phyloP scores from a whole-genome alignment of 2,888 invertebrate species.

The Blastobasis adustella region DNA sequence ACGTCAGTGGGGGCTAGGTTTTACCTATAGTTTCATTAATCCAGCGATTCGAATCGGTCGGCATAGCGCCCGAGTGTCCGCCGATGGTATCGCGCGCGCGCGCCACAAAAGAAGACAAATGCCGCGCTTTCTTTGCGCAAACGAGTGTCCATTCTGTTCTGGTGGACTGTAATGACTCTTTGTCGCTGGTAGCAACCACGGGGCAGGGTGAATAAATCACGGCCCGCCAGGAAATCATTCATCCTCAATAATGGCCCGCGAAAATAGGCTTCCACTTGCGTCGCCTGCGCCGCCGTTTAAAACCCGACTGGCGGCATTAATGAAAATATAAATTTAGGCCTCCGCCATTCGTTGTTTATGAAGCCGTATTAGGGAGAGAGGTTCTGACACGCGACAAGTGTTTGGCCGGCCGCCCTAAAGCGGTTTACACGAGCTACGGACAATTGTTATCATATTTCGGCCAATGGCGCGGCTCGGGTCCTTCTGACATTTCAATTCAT shows the following conservation, averaged over 20 bases:
- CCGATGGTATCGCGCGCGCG: constrained; percentile 35
- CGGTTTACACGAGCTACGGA: no score
- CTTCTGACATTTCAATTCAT: no score
- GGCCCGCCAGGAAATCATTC: constrained; percentile 69
- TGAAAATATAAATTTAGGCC: constrained; percentile 41
- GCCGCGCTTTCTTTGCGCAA: constrained; percentile 51
- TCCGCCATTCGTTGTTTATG: constrained; percentile 11
- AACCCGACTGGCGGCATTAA: constrained; percentile 49
- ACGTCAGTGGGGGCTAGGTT: no score
- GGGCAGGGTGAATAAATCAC: constrained; percentile 55
- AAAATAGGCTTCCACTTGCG: constrained; percentile 66
- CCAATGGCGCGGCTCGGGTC: no score
- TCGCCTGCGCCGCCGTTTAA: constrained; percentile 55
- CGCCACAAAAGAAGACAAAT: constrained; percentile 62
- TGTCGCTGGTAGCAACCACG: constrained; percentile 31
- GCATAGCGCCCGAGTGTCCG: constrained; percentile 21
- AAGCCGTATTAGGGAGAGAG: background rate
- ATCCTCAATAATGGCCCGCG: constrained; percentile 72
- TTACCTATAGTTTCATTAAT: constrained; percentile 3
- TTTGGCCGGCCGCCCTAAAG: no score
- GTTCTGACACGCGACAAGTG: background rate
- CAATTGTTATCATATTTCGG: no score
- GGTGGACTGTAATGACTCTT: constrained; percentile 53
- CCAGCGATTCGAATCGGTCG: constrained; percentile 15
- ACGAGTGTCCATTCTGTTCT: constrained; percentile 61